Percentiles rank a stretch among this genome's conserved stretches.
Evolutionary conservation across 2,888 invertebrate genomes (phyloP).

Genomic region (Azorinus chamasolen): DNA sequence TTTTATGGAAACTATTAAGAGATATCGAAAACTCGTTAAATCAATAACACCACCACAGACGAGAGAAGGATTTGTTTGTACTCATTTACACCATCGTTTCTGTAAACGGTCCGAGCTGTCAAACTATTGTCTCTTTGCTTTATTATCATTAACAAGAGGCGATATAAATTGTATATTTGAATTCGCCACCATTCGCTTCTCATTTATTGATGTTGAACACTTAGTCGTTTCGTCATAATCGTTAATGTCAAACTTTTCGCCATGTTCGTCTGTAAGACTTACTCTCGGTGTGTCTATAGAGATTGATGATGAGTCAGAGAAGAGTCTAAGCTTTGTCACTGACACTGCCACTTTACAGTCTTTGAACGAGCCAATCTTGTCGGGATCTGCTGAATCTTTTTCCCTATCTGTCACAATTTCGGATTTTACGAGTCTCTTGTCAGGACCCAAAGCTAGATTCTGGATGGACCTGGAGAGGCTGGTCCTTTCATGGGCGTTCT

Average conservation of each 20-base stretch:
- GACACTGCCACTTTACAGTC: conserved; percentile 18
- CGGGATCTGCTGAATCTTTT: conserved; percentile 19
- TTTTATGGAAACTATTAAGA: no score
- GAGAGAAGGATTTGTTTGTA: no score
- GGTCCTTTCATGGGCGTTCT: conserved; percentile 34
- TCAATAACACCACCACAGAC: no score
- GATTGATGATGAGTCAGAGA: conserved; percentile 20
- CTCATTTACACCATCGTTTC: no score
- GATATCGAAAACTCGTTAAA: no score
- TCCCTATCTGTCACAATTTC: neutral
- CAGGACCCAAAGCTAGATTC: conserved; percentile 14
- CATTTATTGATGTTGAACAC: neutral
- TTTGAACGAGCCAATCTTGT: neutral
- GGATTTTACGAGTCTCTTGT: neutral
- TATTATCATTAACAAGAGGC: conserved; percentile 33
- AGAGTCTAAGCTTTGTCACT: conserved; percentile 34
- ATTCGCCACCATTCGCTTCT: conserved; percentile 42
- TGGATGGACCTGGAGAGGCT: conserved; percentile 50
- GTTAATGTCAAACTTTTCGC: conserved; percentile 17
- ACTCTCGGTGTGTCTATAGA: conserved; percentile 13
- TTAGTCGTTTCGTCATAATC: conserved; percentile 9
- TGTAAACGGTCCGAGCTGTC: no score
- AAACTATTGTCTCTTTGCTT: conserved; percentile 49
- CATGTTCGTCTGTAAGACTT: conserved; percentile 16
- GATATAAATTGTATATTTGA: conserved; percentile 54